Percentiles rank a stretch among this genome's conserved stretches.
These are phyloP conservation scores for Trypoxylus dichotomus DNA, from an alignment of 1,140 invertebrate genomes.

Conservation along the genomic window DNA sequence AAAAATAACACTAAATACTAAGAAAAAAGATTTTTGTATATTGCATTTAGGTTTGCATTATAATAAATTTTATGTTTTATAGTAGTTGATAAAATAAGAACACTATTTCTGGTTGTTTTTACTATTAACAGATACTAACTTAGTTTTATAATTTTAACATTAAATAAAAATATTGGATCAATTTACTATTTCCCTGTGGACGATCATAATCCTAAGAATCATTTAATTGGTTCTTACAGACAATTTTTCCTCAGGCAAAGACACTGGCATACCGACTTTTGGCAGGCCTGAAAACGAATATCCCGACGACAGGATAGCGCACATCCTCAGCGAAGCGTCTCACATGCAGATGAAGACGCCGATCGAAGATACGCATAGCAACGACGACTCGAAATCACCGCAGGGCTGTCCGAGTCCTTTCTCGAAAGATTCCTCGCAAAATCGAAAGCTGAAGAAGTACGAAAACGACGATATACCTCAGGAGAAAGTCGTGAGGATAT, in stretches of 20 bases:
- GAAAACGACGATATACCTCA: slow-evolving; percentile 95
- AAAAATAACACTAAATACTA: too few relatives aligned
- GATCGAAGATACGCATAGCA: slow-evolving; percentile 67
- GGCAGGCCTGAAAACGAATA: slow-evolving; percentile 78
- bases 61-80: too few relatives aligned
- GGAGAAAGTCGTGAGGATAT: slow-evolving; percentile 95
- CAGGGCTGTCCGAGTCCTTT: slow-evolving; percentile 74
- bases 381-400: slow-evolving; percentile 81
- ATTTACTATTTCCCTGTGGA: slow-evolving; percentile 12
- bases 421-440: slow-evolving; percentile 70
- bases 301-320: slow-evolving; percentile 90
- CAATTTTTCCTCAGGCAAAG: slow-evolving; percentile 72
- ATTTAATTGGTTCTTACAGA: slow-evolving; percentile 46
- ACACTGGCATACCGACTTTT: slow-evolving; percentile 74
- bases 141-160: not conserved
- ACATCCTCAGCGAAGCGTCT: slow-evolving; percentile 89
- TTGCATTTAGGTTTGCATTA: too few relatives aligned
- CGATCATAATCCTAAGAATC: slow-evolving; percentile 28
- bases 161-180: not conserved
- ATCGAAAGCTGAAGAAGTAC: slow-evolving; percentile 78
- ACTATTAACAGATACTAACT: not conserved
- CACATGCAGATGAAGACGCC: slow-evolving; percentile 57
- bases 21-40: too few relatives aligned
- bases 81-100: too few relatives aligned
- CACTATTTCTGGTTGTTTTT: not conserved